A percentile compares a stretch with the other conserved stretches of the same genome.
These are phyloP conservation scores for Cromileptes altivelis DNA, from an alignment of 2,113 vertebrate genomes.

Conservation along the genomic window DNA sequence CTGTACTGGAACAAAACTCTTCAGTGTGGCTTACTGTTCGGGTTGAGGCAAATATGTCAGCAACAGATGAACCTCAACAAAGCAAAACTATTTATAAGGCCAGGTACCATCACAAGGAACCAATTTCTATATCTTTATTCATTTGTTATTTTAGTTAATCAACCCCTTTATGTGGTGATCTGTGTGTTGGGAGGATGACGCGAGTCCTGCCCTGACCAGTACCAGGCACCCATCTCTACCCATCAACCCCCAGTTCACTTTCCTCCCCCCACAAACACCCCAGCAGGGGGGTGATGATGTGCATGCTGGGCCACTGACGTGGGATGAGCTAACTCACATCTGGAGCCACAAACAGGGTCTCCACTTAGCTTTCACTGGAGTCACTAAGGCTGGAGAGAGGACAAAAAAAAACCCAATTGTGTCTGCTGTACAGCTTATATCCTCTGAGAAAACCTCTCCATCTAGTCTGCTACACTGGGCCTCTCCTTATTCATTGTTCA, in stretches of 20 bases:
- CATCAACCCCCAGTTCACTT: slow-evolving; percentile 34
- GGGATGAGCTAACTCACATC: slow-evolving; percentile 62
- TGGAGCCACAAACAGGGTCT: slow-evolving; percentile 49
- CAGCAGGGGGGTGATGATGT: slow-evolving; percentile 54
- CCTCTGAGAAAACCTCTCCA: slow-evolving; percentile 19
- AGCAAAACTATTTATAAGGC: not conserved
- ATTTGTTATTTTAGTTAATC: not conserved
- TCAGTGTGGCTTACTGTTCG: not conserved
- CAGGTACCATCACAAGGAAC: not conserved
- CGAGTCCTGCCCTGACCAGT: slow-evolving; percentile 39
- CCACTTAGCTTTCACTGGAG: slow-evolving; percentile 39
- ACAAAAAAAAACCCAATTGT: slow-evolving; percentile 13
- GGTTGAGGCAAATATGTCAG: not conserved
- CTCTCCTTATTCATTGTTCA: slow-evolving; percentile 38
- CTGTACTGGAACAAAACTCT: not conserved
- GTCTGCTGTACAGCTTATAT: slow-evolving; percentile 25
- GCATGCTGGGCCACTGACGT: slow-evolving; percentile 48
- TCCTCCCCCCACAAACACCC: slow-evolving; percentile 12
- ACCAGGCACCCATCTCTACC: slow-evolving; percentile 55
- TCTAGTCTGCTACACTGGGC: slow-evolving; percentile 6
- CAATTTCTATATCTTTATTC: not conserved
- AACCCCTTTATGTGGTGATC: not conserved
- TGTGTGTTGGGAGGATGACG: slow-evolving; percentile 19
- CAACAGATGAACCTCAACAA: not conserved
- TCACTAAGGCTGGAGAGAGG: slow-evolving; percentile 7